Evolutionary conservation across 2,113 vertebrate genomes (phyloP), one percentile per base, ranked within the genome.

Genomic region (Aleadryas rufinucha): DNA sequence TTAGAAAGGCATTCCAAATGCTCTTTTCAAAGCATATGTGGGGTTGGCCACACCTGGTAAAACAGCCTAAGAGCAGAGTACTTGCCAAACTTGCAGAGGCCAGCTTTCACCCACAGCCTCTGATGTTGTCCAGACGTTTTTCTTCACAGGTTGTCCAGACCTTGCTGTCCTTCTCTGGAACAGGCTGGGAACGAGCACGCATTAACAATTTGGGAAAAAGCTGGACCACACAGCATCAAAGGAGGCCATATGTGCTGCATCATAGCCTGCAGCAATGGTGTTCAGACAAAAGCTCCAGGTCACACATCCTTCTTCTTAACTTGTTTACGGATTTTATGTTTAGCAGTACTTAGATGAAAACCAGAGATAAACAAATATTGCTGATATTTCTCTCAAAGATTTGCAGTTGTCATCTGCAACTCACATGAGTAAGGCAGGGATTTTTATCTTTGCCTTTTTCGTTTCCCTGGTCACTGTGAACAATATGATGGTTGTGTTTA

Each of bases 121-220:
- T 47, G 6, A 20, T 5, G 81, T 9, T 35, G 13, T 17, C 54
- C 33, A 27, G 64, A 16, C 30, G 16, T 37, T 27, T 41, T 1
- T 28, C 37, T 30, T 42, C 75, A 56, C 23, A 31, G 63, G 56
- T 11, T 22, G 33, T 7, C 9, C 45, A 21, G 54, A 37, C 68
- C 35, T 30, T 35, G 72, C 85, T 82, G 57, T 16, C 37, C 10
- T 5, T 12, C 59, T 37, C 47, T 47, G 59, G 50, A 61, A 45
- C 5, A 1, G n/a, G 9, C n/a, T 57, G 50, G 60, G 44, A 45
- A n/a, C 0, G 23, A 72, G 22, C 20, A 5, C 0, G 0, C 3
- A 30, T 4, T 2, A 5, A 11, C 63, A 9, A 30, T 11, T 7
- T 2, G 39, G 22, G 53, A 68, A 64, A 59, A 64, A 76, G 47